A percentile compares a stretch with the other conserved stretches of the same genome.
phyloP scores from a whole-genome alignment of 2,113 vertebrate genomes.

The Sylvilagus bachmani region DNA sequence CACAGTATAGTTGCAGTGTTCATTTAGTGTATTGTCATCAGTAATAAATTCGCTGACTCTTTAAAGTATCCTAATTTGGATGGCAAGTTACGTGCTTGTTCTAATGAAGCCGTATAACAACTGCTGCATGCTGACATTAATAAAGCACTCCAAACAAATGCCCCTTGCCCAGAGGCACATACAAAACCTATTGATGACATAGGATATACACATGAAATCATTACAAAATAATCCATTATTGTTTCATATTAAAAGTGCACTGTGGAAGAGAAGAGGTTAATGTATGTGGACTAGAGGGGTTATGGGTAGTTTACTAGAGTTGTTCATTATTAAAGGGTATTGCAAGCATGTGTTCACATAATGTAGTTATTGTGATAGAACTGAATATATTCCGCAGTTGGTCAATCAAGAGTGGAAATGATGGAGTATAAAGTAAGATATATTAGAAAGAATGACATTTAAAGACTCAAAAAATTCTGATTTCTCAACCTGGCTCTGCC shows the following conservation, averaged over 20 bases:
- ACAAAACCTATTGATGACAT: not conserved
- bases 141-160: not conserved
- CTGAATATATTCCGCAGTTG: not conserved
- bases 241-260: not conserved
- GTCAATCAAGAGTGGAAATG: constrained; percentile 15
- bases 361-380: not conserved
- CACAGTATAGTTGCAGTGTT: not conserved
- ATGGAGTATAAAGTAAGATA: not conserved
- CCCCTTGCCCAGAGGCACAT: not conserved
- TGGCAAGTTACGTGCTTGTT: not conserved
- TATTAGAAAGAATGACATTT: not conserved
- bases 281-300: not conserved
- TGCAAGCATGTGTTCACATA: not conserved
- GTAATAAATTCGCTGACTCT: constrained; percentile 32
- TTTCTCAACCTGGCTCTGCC: not conserved
- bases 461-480: constrained; percentile 28
- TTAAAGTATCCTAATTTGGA: not conserved
- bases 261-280: not conserved
- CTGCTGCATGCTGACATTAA: not conserved
- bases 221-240: not conserved
- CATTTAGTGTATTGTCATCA: not conserved
- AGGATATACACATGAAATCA: not conserved
- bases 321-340: not conserved
- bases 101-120: not conserved
- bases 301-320: not conserved